Evolutionary conservation across 2,888 invertebrate genomes (phyloP), one percentile per base, ranked within the genome.

Genomic region (Ophion obscuratus): DNA sequence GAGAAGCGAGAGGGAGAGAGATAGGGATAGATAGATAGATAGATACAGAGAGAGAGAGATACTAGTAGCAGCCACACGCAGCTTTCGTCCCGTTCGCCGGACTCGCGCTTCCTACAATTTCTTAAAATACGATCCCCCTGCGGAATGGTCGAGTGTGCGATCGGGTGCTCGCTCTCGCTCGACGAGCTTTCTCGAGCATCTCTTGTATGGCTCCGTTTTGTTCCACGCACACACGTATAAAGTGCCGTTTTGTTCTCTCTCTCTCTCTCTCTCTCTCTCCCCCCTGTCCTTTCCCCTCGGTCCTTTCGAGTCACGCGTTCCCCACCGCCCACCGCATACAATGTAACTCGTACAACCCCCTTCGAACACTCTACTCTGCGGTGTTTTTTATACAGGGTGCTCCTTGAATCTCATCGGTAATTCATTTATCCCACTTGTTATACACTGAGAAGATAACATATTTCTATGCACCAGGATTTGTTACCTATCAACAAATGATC

Each of bases 71-170:
- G 74, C 78, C 87, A 87, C 88, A 88, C 88, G 88, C 88, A 89
- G 90, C 90, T 89, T 80, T 92, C 90, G 89, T 91, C 90, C 90
- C 90, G 91, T 90, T 89, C 89, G 89, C 90, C 87, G 88, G 89
- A 90, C 89, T 90, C 89, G 87, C 88, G 91, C 91, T 91, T 91
- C 90, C 91, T 91, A 90, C 90, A 92, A 90, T 89, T 91, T 91
- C 90, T 91, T 92, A 92, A 92, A 92, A 92, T 92, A 91, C 90
- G 87, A 91, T 90, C 90, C 91, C 91, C 90, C 90, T 89, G 91
- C 89, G 87, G 90, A 91, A 91, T 90, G 89, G 70, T 53, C 75
- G 84, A 84, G 83, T 80, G 71, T 81, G 77, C 84, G 81, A 84
- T 81, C 83, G 80, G 68, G 81, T 57, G 73, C 81, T 67, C 74